Evolutionary conservation across 2,888 invertebrate genomes (phyloP), one percentile per base, ranked within the genome.

Genomic region (Eupithecia pulchellata): DNA sequence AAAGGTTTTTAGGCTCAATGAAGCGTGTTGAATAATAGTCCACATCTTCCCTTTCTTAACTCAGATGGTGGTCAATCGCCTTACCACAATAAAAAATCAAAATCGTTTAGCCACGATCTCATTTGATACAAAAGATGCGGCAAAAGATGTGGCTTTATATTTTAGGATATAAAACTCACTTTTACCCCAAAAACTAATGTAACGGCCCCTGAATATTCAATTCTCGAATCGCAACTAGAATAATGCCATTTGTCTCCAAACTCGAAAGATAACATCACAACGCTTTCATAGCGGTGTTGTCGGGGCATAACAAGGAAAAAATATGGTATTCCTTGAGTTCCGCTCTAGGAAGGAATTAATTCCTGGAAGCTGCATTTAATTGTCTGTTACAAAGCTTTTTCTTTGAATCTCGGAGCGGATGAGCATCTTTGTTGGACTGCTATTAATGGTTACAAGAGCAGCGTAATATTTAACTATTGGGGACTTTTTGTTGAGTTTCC

Each of bases 311-410:
- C 66, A 73, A 76, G 68, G 67, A 52, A 78, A 76, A 76, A 76
- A 74, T 75, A 77, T 72, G 64, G 64, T 71, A 80, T 69, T 71
- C 70, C 71, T 69, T 71, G 73, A 52, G 52, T 52, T 25, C 77
- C 76, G 68, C 72, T 52, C 52, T 77, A 76, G 78, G 79, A 81
- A 84, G 80, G 81, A 87, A 88, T 89, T 85, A 89, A 87, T 89
- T 87, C 83, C 78, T 84, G 81, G 84, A 82, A 79, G 80, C 84
- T 87, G 87, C 84, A 86, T 83, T 86, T 88, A 90, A 91, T 90
- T 89, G 89, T 85, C 87, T 81, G 86, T 87, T 84, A 89, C 86
- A 87, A 90, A 87, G 88, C 81, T 84, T 87, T 84, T 88, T 84
- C 82, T 83, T 82, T 82, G 81, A 84, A 82, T 83, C 83, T 82